Evolutionary conservation across 2,797 vertebrate genomes (phyloP).

Genomic region (Arrhamphus sclerolepis): DNA sequence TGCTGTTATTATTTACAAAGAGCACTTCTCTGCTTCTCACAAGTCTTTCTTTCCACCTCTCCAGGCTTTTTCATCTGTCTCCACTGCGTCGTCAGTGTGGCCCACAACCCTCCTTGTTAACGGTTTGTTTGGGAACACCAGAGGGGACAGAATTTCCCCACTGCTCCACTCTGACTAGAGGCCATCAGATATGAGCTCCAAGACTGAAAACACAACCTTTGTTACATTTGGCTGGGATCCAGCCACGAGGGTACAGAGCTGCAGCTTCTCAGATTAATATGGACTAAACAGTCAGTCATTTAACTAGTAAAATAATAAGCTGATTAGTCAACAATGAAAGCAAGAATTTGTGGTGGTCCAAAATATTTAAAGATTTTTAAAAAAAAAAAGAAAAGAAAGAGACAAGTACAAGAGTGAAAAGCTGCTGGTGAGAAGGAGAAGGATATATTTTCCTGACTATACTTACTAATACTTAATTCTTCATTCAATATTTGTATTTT

Average conservation of each 20-base stretch:
- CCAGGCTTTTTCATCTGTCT: no score
- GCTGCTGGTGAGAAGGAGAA: no score
- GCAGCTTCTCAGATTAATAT: slow-evolving; percentile 5
- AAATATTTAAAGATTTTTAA: no score
- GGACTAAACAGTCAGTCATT: not conserved
- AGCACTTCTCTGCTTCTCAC: no score
- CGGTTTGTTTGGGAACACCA: slow-evolving; percentile 61
- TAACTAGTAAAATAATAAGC: no score
- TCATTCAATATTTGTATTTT: not conserved
- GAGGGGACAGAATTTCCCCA: no score
- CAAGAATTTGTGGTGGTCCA: no score
- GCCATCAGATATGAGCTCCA: not conserved
- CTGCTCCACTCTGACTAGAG: no score
- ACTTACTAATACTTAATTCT: not conserved
- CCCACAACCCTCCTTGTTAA: slow-evolving; percentile 38
- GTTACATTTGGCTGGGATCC: slow-evolving; percentile 31
- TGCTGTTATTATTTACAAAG: no score
- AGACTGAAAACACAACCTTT: slow-evolving; percentile 41
- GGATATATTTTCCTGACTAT: not conserved
- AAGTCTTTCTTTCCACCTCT: no score
- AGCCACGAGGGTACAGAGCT: slow-evolving; percentile 5
- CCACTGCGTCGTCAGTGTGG: slow-evolving; percentile 29
- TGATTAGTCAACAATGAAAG: not conserved
- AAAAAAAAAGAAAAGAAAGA: no score
- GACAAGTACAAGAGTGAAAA: no score